phyloP scores from a whole-genome alignment of 2,797 vertebrate genomes.

The Sebastes ruberrimus region DNA sequence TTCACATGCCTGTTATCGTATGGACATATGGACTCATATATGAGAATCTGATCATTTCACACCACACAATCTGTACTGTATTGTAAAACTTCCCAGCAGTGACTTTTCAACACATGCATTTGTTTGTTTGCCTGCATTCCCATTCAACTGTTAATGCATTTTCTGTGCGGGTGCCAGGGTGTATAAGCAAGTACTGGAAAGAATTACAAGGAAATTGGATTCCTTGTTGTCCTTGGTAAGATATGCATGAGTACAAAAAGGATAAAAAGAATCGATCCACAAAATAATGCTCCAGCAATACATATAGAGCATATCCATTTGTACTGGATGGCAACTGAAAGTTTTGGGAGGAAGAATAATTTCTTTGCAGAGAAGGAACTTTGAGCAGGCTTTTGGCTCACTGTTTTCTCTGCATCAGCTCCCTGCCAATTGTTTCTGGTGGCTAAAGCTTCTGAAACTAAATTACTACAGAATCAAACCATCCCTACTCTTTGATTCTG shows the following conservation, averaged over 20 bases:
- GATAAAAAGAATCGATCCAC: conserved; percentile 46
- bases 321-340: conserved; percentile 1
- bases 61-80: neutral
- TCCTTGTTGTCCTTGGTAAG: conserved; percentile 39
- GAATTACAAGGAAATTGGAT: conserved; percentile 52
- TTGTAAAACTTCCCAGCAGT: neutral
- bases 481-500: conserved; percentile 54
- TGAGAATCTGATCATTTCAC: neutral
- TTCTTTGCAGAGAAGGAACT: conserved; percentile 14
- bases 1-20: neutral
- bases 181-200: neutral
- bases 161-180: neutral
- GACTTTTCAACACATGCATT: neutral
- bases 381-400: neutral
- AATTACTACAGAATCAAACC: conserved; percentile 60
- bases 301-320: conserved; percentile 46
- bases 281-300: conserved; percentile 50
- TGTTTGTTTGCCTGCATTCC: conserved; percentile 6
- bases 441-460: conserved; percentile 43
- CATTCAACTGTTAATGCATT: neutral
- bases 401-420: conserved; percentile 43
- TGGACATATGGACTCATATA: neutral
- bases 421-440: conserved; percentile 51
- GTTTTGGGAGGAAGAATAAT: conserved; percentile 25
- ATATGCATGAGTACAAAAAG: conserved; percentile 50